Evolutionary conservation across 2,113 vertebrate genomes (phyloP).

Genomic region (Caloenas nicobarica): DNA sequence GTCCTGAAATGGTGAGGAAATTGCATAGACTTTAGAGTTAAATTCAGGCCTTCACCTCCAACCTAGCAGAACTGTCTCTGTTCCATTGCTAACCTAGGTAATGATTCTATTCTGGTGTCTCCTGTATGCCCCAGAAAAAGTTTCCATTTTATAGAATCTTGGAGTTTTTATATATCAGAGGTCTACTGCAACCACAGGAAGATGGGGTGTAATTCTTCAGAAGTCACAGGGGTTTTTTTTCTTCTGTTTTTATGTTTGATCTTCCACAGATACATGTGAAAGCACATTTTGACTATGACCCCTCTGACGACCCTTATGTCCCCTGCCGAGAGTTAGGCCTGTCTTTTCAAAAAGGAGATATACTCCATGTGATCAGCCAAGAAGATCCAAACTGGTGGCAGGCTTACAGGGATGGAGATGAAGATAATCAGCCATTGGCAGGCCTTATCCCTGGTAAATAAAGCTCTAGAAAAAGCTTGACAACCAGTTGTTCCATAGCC

Average conservation of each 20-base stretch:
- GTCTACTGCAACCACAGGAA: background rate
- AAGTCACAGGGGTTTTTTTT: background rate
- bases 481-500: background rate
- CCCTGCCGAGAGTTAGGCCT: constrained; percentile 93
- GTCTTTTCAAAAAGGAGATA: constrained; percentile 94
- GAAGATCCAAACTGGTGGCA: constrained; percentile 99
- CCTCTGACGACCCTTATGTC: constrained; percentile 93
- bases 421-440: constrained; percentile 93
- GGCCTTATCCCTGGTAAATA: constrained; percentile 92
- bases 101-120: background rate
- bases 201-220: background rate
- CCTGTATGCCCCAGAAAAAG: background rate
- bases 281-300: constrained; percentile 95
- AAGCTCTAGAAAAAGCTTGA: background rate
- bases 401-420: constrained; percentile 94
- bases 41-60: background rate
- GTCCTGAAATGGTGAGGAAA: background rate
- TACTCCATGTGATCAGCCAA: constrained; percentile 96
- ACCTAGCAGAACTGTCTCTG: background rate
- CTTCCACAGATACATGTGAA: constrained; percentile 89
- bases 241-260: background rate
- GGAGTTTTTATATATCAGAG: fast-evolving
- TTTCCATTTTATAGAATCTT: background rate
- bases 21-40: background rate
- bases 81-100: background rate